phyloP scores from a whole-genome alignment of 2,888 invertebrate species.

The Spatulosminthurus flaviceps region DNA sequence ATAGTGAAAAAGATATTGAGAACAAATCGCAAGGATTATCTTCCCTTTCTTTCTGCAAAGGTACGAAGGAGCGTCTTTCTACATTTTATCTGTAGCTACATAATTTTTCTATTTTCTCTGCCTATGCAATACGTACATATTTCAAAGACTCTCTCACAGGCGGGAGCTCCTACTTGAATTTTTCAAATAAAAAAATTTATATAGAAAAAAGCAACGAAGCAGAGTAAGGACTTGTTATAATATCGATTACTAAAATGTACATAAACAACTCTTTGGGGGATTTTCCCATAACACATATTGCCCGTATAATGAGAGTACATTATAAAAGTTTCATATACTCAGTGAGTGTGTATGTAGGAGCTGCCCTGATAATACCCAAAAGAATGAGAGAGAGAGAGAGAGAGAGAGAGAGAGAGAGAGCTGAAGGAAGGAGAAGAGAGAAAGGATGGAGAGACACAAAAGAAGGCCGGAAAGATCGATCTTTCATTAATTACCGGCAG shows the following conservation, averaged over 20 bases:
- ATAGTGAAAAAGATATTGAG: too few relatives aligned
- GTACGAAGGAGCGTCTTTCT: too few relatives aligned
- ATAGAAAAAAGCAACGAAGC: constrained; percentile 11
- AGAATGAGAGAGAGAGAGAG: neutral
- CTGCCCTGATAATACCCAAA: neutral
- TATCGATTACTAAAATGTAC: constrained; percentile 18
- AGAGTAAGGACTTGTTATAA: constrained; percentile 10
- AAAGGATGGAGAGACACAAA: constrained; percentile 32
- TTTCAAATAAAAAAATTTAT: neutral
- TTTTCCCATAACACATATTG: too few relatives aligned
- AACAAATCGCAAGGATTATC: too few relatives aligned
- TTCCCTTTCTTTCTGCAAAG: too few relatives aligned
- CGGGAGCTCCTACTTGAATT: neutral
- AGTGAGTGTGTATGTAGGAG: too few relatives aligned
- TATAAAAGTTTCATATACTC: too few relatives aligned
- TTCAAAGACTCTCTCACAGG: too few relatives aligned
- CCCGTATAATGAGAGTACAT: too few relatives aligned
- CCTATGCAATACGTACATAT: too few relatives aligned
- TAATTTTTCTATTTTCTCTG: too few relatives aligned
- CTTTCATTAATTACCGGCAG: constrained; percentile 62
- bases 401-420: neutral
- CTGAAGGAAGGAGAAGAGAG: neutral
- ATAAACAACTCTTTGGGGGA: constrained; percentile 25
- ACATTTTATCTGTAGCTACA: too few relatives aligned
- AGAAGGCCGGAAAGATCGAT: constrained; percentile 62